phyloP scores from a whole-genome alignment of 2,888 invertebrate species.

The Morpho helenor region DNA sequence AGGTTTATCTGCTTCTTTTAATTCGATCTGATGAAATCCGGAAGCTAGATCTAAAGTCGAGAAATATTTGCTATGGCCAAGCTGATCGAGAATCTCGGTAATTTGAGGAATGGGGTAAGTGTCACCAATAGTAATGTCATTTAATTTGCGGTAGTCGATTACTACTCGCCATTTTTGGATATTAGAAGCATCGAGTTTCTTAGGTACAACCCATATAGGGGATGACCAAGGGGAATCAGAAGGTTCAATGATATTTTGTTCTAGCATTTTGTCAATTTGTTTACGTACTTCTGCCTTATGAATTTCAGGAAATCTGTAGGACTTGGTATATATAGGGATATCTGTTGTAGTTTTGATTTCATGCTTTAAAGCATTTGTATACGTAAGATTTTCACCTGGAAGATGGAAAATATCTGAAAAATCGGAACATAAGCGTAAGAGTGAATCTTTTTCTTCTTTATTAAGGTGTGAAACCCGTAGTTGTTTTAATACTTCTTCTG shows the following conservation, averaged over 20 bases:
- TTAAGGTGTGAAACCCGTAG: neutral
- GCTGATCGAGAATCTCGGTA: slow-evolving; percentile 29
- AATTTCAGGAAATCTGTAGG: slow-evolving; percentile 20
- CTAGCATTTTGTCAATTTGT: slow-evolving; percentile 29
- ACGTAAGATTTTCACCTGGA: slow-evolving; percentile 12
- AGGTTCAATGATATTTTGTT: slow-evolving; percentile 30
- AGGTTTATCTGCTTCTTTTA: neutral
- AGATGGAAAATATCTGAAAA: slow-evolving; percentile 11
- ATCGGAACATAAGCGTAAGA: neutral
- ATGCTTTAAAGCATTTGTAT: neutral
- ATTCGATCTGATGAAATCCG: slow-evolving; percentile 25
- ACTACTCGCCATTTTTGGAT: slow-evolving; percentile 30
- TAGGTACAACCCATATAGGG: slow-evolving; percentile 29
- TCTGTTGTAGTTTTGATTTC: slow-evolving; percentile 1
- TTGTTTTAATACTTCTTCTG: neutral
- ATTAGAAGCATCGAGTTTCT: slow-evolving; percentile 29
- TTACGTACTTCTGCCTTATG: slow-evolving; percentile 27
- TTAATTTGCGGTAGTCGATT: slow-evolving; percentile 28
- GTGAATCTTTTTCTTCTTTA: neutral
- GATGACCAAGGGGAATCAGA: slow-evolving; percentile 31
- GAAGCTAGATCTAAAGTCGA: slow-evolving; percentile 22
- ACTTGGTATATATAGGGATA: neutral
- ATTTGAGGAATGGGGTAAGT: slow-evolving; percentile 32
- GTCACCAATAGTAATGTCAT: slow-evolving; percentile 30
- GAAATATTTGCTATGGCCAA: slow-evolving; percentile 30